Evolutionary conservation across 2,888 invertebrate genomes (phyloP).

Genomic region (Acanthosepion esculentum): DNA sequence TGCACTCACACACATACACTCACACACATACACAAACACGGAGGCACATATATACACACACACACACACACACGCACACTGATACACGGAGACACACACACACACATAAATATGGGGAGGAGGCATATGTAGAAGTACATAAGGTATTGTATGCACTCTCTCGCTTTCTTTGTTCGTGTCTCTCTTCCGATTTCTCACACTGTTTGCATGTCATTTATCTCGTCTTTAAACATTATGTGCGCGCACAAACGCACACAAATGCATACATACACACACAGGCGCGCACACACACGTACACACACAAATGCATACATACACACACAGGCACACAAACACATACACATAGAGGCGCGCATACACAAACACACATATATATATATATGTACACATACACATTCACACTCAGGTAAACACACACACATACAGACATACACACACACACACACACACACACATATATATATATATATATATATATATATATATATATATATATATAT

Average conservation of each 20-base stretch:
- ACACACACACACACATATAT: background rate
- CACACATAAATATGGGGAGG: too few relatives aligned
- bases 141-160: background rate
- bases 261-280: background rate
- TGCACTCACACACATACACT: too few relatives aligned
- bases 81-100: background rate
- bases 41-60: background rate
- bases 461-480: too few relatives aligned
- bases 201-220: background rate
- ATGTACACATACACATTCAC: too few relatives aligned
- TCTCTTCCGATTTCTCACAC: background rate
- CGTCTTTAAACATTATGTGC: background rate
- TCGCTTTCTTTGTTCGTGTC: background rate
- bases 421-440: too few relatives aligned
- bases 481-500: background rate
- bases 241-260: background rate
- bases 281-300: background rate
- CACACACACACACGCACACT: background rate
- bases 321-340: too few relatives aligned
- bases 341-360: too few relatives aligned
- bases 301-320: too few relatives aligned
- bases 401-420: too few relatives aligned
- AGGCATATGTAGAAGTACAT: too few relatives aligned
- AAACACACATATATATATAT: background rate
- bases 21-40: too few relatives aligned